phyloP scores from a whole-genome alignment of 1,140 invertebrate species.

The Copidosoma floridanum region DNA sequence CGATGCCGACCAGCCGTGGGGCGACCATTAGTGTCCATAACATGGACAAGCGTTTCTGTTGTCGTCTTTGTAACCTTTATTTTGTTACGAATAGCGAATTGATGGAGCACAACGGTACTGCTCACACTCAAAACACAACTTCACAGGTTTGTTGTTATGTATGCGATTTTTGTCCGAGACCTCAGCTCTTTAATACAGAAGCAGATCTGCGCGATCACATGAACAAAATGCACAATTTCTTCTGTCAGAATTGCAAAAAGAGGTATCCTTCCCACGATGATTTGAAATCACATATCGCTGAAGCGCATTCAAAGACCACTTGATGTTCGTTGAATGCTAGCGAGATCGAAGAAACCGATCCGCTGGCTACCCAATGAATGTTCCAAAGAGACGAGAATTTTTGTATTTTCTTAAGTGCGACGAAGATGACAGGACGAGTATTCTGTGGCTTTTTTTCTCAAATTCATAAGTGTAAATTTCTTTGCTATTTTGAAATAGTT shows the following conservation, averaged over 20 bases:
- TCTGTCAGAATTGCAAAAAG: conserved; percentile 14
- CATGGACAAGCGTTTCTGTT: neutral
- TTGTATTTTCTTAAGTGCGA: too few species aligned
- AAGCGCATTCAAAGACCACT: conserved; percentile 7
- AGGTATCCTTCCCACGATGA: conserved; percentile 18
- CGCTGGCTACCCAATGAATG: neutral
- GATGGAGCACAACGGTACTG: neutral
- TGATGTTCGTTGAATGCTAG: neutral
- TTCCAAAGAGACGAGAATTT: neutral
- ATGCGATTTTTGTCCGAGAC: conserved; percentile 25
- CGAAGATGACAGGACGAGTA: too few species aligned
- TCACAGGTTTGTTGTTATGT: conserved; percentile 13
- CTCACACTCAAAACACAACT: neutral
- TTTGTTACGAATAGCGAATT: neutral
- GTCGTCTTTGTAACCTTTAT: neutral
- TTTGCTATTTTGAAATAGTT: too few species aligned
- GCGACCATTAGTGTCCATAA: neutral
- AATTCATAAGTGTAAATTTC: too few species aligned
- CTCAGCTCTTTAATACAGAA: conserved; percentile 7
- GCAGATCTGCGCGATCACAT: conserved; percentile 18
- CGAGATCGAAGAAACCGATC: neutral
- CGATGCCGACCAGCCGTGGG: neutral
- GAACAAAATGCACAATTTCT: conserved; percentile 22
- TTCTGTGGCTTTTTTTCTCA: too few species aligned
- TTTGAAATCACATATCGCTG: neutral